phyloP scores from a whole-genome alignment of 2,113 vertebrate species.

The Excalfactoria chinensis region DNA sequence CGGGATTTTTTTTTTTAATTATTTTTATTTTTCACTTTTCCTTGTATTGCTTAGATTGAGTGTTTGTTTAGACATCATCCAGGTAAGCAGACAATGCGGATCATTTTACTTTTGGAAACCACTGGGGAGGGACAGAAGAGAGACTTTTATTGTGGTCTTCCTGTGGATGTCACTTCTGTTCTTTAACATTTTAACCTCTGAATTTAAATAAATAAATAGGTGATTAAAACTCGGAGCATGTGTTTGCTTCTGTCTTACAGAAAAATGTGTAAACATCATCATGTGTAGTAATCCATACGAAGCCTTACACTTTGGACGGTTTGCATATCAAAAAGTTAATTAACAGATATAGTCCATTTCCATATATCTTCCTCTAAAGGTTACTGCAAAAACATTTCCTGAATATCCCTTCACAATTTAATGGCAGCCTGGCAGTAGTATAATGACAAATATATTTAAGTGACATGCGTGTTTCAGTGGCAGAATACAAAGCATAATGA shows the following conservation, averaged over 20 bases:
- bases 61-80: not conserved
- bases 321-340: constrained; percentile 23
- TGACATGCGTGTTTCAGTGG: constrained; percentile 7
- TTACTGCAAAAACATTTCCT: constrained; percentile 49
- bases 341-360: constrained; percentile 52
- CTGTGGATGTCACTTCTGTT: not conserved
- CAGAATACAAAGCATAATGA: constrained; percentile 63
- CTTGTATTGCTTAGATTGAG: not conserved
- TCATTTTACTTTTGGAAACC: not conserved
- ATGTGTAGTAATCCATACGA: not conserved
- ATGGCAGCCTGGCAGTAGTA: constrained; percentile 57
- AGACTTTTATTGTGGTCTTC: not conserved
- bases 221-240: not conserved
- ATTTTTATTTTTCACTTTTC: not conserved
- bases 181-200: not conserved
- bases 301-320: not conserved
- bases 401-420: constrained; percentile 54
- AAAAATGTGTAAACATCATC: not conserved
- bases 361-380: constrained; percentile 66
- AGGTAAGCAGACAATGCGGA: not conserved
- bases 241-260: not conserved
- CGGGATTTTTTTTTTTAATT: not conserved
- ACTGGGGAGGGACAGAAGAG: not conserved
- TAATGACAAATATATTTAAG: constrained; percentile 75
- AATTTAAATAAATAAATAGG: not conserved